phyloP scores from a whole-genome alignment of 1,140 invertebrate genomes.

The Cydia fagiglandana region DNA sequence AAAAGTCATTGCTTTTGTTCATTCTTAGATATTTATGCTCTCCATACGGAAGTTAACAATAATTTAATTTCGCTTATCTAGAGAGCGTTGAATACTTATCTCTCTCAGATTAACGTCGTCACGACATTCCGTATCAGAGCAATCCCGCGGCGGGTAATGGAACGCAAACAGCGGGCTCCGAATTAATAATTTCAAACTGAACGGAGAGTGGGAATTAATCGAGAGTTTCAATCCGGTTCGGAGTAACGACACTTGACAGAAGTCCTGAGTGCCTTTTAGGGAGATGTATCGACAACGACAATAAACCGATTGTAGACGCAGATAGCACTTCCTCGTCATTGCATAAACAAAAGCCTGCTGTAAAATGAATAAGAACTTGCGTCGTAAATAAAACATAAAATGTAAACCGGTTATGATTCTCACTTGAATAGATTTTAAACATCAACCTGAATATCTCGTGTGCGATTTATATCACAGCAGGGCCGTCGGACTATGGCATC shows the following conservation, averaged over 20 bases:
- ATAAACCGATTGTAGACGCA: slow-evolving; percentile 4
- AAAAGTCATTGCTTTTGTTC: neutral
- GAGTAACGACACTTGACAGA: slow-evolving; percentile 27
- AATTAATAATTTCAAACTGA: slow-evolving; percentile 45
- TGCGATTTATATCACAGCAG: slow-evolving; percentile 55
- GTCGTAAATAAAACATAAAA: neutral
- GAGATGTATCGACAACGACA: neutral
- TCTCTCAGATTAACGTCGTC: slow-evolving; percentile 22
- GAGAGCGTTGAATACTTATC: slow-evolving; percentile 25
- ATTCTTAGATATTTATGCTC: slow-evolving; percentile 2
- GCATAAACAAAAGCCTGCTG: slow-evolving; percentile 13
- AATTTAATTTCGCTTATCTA: slow-evolving; percentile 30
- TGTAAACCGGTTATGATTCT: slow-evolving; percentile 38
- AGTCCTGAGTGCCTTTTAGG: slow-evolving; percentile 29
- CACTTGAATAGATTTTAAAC: slow-evolving; percentile 37
- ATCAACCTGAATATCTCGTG: slow-evolving; percentile 42
- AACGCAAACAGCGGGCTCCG: slow-evolving; percentile 45
- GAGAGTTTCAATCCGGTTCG: slow-evolving; percentile 38
- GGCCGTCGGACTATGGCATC: slow-evolving; percentile 45
- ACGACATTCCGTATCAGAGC: slow-evolving; percentile 34
- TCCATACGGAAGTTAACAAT: slow-evolving; percentile 16
- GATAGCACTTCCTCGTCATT: slow-evolving; percentile 7
- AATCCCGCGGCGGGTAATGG: slow-evolving; percentile 42
- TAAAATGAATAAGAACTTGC: neutral
- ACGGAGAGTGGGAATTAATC: slow-evolving; percentile 41